Percentiles rank a stretch among this genome's conserved stretches.
These are phyloP conservation scores for Alfaro cultratus DNA, from an alignment of 2,797 vertebrate species.

Conservation along the genomic window DNA sequence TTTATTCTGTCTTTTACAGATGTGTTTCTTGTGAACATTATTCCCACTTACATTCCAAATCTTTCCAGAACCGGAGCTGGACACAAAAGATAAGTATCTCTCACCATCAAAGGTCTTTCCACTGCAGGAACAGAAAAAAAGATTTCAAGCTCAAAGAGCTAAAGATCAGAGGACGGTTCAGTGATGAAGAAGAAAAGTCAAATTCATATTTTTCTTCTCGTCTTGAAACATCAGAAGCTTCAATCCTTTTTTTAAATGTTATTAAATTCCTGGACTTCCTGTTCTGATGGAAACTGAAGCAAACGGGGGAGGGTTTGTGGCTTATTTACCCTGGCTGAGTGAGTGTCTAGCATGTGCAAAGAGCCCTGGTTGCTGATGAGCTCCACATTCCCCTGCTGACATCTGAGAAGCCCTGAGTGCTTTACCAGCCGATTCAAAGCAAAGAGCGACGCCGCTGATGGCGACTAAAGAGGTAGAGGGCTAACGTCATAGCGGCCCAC, in stretches of 20 bases:
- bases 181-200: constrained; percentile 12
- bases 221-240: constrained; percentile 36
- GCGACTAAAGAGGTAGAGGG: constrained; percentile 38
- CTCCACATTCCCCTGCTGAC: constrained; percentile 66
- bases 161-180: neutral
- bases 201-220: constrained; percentile 17
- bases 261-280: constrained; percentile 71
- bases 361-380: constrained; percentile 62
- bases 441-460: constrained; percentile 42
- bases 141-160: neutral
- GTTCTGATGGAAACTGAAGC: constrained; percentile 68
- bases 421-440: constrained; percentile 74
- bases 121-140: constrained; percentile 76
- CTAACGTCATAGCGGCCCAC: constrained; percentile 44
- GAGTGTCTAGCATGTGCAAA: constrained; percentile 61
- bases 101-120: constrained; percentile 92
- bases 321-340: constrained; percentile 73
- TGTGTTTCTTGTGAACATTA: neutral
- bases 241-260: constrained; percentile 37
- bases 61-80: constrained; percentile 92
- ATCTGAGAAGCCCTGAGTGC: constrained; percentile 73
- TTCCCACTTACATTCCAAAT: constrained; percentile 88
- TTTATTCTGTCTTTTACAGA: neutral
- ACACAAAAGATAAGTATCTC: constrained; percentile 93
- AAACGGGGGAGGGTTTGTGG: constrained; percentile 55